Conservation (phyloP, 2,888 invertebrate species). For the Drosophila prolongata region DNA sequence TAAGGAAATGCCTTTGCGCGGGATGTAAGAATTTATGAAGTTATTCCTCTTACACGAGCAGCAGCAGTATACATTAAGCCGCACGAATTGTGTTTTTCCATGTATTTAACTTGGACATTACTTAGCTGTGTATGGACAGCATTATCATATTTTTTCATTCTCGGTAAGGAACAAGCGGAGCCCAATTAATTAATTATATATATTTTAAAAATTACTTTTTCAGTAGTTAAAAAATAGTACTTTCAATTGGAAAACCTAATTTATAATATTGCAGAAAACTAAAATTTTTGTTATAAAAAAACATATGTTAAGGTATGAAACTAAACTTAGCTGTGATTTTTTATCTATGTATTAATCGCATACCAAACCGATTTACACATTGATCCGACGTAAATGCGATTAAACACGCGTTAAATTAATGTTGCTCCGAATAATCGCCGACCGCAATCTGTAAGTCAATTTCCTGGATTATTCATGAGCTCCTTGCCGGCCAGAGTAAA, state of each 20-base stretch:
- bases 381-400: slow-evolving; percentile 27
- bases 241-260: too few species aligned
- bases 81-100: neutral
- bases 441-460: slow-evolving; percentile 48
- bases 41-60: slow-evolving; percentile 21
- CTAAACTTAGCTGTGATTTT: neutral
- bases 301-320: too few species aligned
- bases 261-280: too few species aligned
- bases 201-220: too few species aligned
- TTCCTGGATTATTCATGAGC: slow-evolving; percentile 62
- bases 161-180: too few species aligned
- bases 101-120: neutral
- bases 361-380: slow-evolving; percentile 16
- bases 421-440: slow-evolving; percentile 55
- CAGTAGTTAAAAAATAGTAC: too few species aligned
- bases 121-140: too few species aligned
- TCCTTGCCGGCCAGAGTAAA: slow-evolving; percentile 1
- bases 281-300: too few species aligned
- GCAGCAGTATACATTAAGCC: slow-evolving; percentile 11
- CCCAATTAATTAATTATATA: too few species aligned
- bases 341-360: slow-evolving; percentile 1
- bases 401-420: slow-evolving; percentile 42
- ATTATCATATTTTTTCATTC: too few species aligned
- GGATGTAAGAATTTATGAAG: neutral
- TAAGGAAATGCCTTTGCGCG: slow-evolving; percentile 9